Conservation (phyloP, 2,113 vertebrate genomes). For the Phyllostomus discolor region DNA sequence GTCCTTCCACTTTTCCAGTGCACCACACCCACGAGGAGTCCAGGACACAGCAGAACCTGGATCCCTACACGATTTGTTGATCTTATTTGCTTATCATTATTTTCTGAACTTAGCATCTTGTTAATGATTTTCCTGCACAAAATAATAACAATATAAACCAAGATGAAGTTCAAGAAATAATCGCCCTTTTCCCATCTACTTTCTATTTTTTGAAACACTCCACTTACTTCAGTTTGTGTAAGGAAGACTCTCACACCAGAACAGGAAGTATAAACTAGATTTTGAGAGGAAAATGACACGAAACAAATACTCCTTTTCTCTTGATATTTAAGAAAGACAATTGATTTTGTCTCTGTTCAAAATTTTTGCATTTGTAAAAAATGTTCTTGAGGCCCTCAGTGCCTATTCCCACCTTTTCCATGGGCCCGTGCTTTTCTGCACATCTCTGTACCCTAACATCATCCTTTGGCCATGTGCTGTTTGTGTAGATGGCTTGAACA, state of each 20-base stretch:
- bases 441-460: background rate
- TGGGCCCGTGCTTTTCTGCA: background rate
- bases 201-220: conserved; percentile 19
- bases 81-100: conserved; percentile 12
- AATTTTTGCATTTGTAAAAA: background rate
- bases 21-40: background rate
- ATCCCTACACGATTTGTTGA: background rate
- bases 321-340: conserved; percentile 27
- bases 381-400: background rate
- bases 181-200: background rate
- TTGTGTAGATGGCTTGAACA: background rate
- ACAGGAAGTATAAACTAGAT: background rate
- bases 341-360: background rate
- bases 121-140: conserved; percentile 23
- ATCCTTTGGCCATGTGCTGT: background rate
- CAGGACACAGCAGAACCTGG: background rate
- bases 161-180: background rate
- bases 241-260: conserved; percentile 25
- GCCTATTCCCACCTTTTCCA: background rate
- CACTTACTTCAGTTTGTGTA: conserved; percentile 14
- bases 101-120: conserved; percentile 17
- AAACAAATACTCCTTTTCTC: conserved; percentile 6
- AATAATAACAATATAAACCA: background rate
- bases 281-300: conserved; percentile 39
- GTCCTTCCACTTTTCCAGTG: background rate